Conservation (phyloP, 2,797 vertebrate species). For the Chanos chanos region DNA sequence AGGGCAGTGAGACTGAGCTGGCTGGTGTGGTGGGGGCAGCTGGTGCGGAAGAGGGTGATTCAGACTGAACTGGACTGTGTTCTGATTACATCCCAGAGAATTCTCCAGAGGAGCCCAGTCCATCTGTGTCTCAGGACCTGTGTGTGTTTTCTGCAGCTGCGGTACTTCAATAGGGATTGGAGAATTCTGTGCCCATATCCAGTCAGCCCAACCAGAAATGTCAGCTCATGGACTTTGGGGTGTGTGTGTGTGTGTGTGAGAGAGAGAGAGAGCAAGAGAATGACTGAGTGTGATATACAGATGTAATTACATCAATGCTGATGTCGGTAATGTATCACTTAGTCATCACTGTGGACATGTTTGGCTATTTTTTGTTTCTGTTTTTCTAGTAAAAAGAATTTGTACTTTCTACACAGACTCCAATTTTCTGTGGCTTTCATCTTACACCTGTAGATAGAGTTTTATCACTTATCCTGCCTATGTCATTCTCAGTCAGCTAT, state of each 20-base stretch:
- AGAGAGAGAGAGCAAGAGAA: neutral
- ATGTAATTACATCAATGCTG: neutral
- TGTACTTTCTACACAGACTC: constrained; percentile 1
- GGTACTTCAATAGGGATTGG: neutral
- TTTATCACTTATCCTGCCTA: neutral
- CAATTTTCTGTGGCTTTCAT: constrained; percentile 1
- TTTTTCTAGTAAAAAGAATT: constrained; percentile 24
- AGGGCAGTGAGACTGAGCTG: constrained; percentile 85
- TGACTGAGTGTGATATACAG: constrained; percentile 5
- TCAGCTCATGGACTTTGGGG: no score
- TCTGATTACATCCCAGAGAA: neutral
- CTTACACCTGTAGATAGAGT: neutral
- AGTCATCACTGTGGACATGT: no score
- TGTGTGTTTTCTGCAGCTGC: neutral
- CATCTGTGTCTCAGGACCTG: neutral
- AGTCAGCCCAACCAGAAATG: no score
- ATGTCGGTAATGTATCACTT: neutral
- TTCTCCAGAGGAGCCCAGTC: neutral
- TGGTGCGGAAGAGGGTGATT: constrained; percentile 76
- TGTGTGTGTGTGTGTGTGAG: neutral
- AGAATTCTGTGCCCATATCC: no score
- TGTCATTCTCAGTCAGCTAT: neutral
- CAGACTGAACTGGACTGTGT: constrained; percentile 71
- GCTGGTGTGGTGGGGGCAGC: constrained; percentile 75
- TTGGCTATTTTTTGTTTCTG: constrained; percentile 30